These are phyloP conservation scores for Toxotes chatareus DNA, from an alignment of 2,113 vertebrate genomes.

Conservation along the genomic window DNA sequence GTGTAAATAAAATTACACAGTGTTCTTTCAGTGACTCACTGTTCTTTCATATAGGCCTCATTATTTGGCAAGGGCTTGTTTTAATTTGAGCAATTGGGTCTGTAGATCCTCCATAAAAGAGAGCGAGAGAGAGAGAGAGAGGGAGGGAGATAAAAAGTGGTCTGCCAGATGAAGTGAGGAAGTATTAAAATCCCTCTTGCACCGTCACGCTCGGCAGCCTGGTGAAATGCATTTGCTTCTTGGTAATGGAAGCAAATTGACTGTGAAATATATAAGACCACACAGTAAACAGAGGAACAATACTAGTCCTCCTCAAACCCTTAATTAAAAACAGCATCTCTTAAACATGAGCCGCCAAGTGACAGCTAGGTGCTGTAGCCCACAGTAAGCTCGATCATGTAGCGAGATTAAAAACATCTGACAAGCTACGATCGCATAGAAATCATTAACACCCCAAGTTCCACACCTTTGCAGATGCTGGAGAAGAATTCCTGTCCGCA, in stretches of 20 bases:
- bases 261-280: background rate
- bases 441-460: conserved; percentile 36
- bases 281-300: background rate
- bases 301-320: background rate
- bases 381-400: background rate
- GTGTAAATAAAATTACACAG: background rate
- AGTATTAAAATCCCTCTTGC: conserved; percentile 18
- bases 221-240: conserved; percentile 10
- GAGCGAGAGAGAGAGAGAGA: background rate
- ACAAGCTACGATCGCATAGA: conserved; percentile 23
- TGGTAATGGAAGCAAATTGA: conserved; percentile 2
- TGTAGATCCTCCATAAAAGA: background rate
- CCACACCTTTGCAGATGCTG: conserved; percentile 35
- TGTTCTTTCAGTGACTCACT: background rate
- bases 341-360: background rate
- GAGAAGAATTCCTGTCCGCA: conserved; percentile 29
- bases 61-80: background rate
- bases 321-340: background rate
- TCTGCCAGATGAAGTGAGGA: background rate
- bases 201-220: background rate
- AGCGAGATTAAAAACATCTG: conserved; percentile 1
- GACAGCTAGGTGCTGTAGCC: background rate
- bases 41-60: background rate
- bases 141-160: background rate
- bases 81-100: background rate